Conservation (phyloP, 2,113 vertebrate genomes). For the Piprites chloris region DNA sequence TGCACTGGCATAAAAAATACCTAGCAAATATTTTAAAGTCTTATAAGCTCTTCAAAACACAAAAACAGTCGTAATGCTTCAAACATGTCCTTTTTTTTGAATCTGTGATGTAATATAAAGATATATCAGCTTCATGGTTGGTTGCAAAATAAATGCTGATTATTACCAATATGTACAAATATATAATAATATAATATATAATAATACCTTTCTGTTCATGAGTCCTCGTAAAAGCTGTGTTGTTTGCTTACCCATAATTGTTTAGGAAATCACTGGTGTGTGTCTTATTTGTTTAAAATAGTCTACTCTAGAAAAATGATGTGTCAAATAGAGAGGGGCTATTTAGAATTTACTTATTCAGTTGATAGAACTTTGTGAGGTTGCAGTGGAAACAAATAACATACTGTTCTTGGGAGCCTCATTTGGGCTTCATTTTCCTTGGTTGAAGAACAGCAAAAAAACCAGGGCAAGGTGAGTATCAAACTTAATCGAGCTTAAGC, state of each 20-base stretch:
- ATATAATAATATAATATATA: neutral
- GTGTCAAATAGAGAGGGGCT: neutral
- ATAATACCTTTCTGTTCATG: neutral
- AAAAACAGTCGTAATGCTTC: neutral
- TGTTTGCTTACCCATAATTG: neutral
- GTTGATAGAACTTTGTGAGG: neutral
- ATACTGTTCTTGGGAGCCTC: neutral
- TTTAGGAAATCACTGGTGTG: neutral
- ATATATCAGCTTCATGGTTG: neutral
- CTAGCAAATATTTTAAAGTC: neutral
- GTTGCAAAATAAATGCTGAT: neutral
- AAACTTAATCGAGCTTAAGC: neutral
- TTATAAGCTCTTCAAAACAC: neutral
- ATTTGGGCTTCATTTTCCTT: neutral
- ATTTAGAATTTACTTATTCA: neutral
- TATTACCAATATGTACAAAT: neutral
- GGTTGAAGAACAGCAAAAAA: neutral
- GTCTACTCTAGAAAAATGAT: neutral
- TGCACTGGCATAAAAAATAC: neutral
- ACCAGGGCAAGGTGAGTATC: neutral
- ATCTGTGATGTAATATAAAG: neutral
- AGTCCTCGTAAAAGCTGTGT: neutral
- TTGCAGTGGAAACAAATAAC: neutral
- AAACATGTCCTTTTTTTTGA: neutral
- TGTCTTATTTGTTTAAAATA: constrained; percentile 16